These are phyloP conservation scores for Biston betularia DNA, from an alignment of 2,888 invertebrate species.

Conservation along the genomic window DNA sequence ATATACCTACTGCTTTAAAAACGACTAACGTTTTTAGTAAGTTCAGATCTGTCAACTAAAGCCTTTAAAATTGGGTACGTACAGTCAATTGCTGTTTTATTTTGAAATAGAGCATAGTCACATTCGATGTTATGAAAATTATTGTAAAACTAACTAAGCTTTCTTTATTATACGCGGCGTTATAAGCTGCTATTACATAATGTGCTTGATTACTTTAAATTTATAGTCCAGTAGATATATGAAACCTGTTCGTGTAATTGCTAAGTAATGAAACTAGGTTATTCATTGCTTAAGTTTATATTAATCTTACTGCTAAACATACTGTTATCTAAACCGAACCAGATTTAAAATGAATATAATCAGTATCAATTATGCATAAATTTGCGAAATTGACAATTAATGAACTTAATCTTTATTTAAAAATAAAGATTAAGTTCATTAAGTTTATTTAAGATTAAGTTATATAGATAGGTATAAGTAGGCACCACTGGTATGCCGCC, in stretches of 20 bases:
- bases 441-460: neutral
- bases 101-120: neutral
- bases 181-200: conserved; percentile 17
- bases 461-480: no score
- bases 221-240: neutral
- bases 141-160: conserved; percentile 10
- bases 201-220: conserved; percentile 27
- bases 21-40: no score
- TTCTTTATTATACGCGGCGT: conserved; percentile 29
- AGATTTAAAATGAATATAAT: conserved; percentile 3
- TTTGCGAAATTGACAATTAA: neutral
- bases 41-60: no score
- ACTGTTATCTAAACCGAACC: conserved; percentile 5
- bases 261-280: conserved; percentile 17
- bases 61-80: no score
- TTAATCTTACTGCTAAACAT: conserved; percentile 12
- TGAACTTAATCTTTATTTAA: conserved; percentile 2
- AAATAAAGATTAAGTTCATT: neutral
- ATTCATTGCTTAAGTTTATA: conserved; percentile 27
- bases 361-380: neutral
- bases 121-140: neutral
- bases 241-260: conserved; percentile 17
- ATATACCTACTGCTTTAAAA: no score
- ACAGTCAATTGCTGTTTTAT: neutral
- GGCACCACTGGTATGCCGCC: no score